Base-by-base conservation (phyloP, 2,797 vertebrate species). In the Megalops cyprinoides region DNA sequence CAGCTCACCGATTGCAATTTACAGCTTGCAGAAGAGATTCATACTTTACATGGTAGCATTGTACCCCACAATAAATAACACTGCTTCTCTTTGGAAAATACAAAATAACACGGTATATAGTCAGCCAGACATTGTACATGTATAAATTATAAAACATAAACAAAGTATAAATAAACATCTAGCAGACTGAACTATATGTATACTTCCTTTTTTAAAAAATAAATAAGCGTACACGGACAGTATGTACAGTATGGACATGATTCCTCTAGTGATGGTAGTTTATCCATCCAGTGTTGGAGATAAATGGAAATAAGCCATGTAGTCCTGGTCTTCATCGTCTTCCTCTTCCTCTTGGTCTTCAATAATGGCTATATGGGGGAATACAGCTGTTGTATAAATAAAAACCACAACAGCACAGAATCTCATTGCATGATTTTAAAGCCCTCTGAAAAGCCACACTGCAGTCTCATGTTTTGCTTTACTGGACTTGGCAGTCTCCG, bases 81-180 rank as follows among this genome's bases (percentile, higher is more conserved):
- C 96, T 97, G 97, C 95, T 98, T 97, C 96, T 98, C 97, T 98
- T 97, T 94, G 97, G 97, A 99, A 96, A 97, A 58, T 90, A 92
- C 88, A 92, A 92, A 91, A 92, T 92, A 92, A 97, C 95, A 96
- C 95, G 96, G 96, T 95, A 95, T 95, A 98, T 96, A 97, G 94
- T 97, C 96, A 95, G 96, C 95, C 96, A 96, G 97, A 97, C 96
- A 97, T 95, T 95, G 96, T 97, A 98, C 93, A 94, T 97, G 97
- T 97, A 99, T 99, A 99, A 99, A 99, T 99, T 98, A 99, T 97
- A 97, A 97, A 99, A 97, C 96, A 97, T 95, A 96, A 89, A 96
- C 95, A 97, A 95, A 95, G 95, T 98, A 99, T 99, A 99, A 99
- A 99, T 99, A 99, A 99, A 99, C 96, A 97, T 98, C 96, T 97